A percentile compares a stretch with the other conserved stretches of the same genome.
Conservation (phyloP, 1,140 invertebrate species). For the Hesperophylax magnus region DNA sequence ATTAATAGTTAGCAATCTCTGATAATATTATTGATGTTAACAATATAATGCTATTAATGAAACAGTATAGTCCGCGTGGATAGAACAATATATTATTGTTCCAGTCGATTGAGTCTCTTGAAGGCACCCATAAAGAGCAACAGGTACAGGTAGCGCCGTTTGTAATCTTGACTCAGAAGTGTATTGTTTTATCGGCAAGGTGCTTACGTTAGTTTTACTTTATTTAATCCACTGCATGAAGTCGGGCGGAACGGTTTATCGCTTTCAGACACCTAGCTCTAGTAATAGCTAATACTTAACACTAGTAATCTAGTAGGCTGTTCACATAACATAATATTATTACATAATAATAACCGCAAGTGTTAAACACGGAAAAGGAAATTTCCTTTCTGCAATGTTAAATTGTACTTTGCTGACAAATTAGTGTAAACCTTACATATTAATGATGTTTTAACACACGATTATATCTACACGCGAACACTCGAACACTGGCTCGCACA, state of each 20-base stretch:
- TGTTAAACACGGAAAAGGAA: neutral
- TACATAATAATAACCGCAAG: neutral
- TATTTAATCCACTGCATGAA: neutral
- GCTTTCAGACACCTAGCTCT: neutral
- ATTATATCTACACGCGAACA: no score
- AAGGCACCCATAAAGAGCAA: no score
- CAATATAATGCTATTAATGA: no score
- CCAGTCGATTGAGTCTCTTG: no score
- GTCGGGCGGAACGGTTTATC: conserved; percentile 30
- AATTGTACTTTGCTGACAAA: neutral
- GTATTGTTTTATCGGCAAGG: conserved; percentile 15
- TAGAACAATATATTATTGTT: no score
- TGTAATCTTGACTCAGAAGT: no score
- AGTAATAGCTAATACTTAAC: neutral
- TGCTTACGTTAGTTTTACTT: neutral
- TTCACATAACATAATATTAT: neutral
- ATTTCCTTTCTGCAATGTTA: neutral
- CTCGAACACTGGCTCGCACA: no score
- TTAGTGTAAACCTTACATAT: neutral
- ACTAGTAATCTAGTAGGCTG: neutral
- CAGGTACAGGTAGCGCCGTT: no score
- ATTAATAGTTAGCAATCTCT: no score
- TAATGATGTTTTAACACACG: no score
- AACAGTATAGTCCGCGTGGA: no score
- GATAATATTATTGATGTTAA: no score